These are phyloP conservation scores for Thripadectes ignobilis DNA, from an alignment of 2,797 vertebrate genomes.

Conservation along the genomic window DNA sequence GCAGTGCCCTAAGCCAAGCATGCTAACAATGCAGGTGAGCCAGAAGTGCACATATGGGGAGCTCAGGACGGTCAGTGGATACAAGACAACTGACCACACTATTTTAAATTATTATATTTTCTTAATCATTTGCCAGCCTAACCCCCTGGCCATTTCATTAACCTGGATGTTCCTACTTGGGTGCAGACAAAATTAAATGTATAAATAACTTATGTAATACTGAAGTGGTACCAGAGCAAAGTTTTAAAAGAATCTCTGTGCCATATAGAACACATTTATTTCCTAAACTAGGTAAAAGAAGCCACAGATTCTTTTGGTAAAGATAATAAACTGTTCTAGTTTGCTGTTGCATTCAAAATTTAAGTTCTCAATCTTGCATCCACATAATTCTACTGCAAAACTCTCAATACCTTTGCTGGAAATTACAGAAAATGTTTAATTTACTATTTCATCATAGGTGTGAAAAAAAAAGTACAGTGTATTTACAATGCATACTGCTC, in stretches of 20 bases:
- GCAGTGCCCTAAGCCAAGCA: background rate
- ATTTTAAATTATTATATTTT: background rate
- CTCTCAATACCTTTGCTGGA: background rate
- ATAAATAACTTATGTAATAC: background rate
- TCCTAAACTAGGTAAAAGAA: background rate
- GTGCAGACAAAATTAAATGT: background rate
- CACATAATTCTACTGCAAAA: background rate
- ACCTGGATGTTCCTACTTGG: background rate
- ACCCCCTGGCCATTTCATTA: background rate
- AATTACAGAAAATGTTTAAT: background rate
- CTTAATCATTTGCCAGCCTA: background rate
- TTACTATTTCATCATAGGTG: background rate
- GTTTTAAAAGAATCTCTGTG: background rate
- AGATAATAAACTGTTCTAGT: background rate
- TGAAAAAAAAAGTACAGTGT: background rate
- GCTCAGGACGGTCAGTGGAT: background rate
- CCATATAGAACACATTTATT: background rate
- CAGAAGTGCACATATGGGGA: background rate
- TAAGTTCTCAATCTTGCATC: background rate
- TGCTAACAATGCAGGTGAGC: rapidly evolving
- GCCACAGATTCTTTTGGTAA: background rate
- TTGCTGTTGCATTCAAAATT: background rate
- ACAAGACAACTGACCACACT: background rate
- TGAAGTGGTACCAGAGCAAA: background rate
- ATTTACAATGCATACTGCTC: background rate